Percentiles rank a stretch among this genome's conserved stretches.
Conservation (phyloP, 2,888 invertebrate genomes). For the Acheta domesticus region DNA sequence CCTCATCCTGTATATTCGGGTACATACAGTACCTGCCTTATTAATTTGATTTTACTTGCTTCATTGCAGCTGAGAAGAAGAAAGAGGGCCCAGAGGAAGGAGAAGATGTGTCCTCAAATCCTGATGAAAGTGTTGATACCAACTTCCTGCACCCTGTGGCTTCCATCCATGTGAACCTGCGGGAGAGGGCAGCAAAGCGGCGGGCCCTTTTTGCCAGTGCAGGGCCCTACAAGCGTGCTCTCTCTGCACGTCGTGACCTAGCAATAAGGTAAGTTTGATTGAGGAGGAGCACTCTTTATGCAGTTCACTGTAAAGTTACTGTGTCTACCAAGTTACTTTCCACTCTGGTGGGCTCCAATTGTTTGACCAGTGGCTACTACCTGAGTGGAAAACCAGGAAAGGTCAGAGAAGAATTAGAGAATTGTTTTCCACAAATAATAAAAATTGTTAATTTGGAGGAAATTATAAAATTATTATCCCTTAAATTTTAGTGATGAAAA, state of each 20-base stretch:
- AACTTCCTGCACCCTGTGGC: slow-evolving; percentile 50
- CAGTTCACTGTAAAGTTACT: neutral
- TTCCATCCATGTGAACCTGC: slow-evolving; percentile 58
- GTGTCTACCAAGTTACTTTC: too few species aligned
- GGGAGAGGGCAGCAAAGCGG: slow-evolving; percentile 59
- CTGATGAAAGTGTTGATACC: slow-evolving; percentile 22
- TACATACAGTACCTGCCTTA: too few species aligned
- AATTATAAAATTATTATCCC: too few species aligned
- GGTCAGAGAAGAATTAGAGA: too few species aligned
- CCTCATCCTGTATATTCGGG: too few species aligned
- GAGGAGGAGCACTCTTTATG: neutral
- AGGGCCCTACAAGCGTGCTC: slow-evolving; percentile 70
- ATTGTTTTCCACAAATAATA: too few species aligned
- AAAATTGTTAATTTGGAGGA: too few species aligned
- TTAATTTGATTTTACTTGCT: neutral
- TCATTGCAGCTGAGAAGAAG: slow-evolving; percentile 24
- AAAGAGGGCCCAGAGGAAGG: slow-evolving; percentile 36
- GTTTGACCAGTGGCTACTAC: too few species aligned
- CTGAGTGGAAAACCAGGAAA: too few species aligned
- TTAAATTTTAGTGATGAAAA: too few species aligned
- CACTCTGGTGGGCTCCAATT: too few species aligned
- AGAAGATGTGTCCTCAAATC: slow-evolving; percentile 26
- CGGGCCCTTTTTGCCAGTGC: slow-evolving; percentile 64
- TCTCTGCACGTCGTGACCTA: slow-evolving; percentile 76
- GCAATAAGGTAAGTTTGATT: slow-evolving; percentile 52